Evolutionary conservation across 2,113 vertebrate genomes (phyloP), one percentile per base, ranked within the genome.

Genomic region (Notothenia rossii): DNA sequence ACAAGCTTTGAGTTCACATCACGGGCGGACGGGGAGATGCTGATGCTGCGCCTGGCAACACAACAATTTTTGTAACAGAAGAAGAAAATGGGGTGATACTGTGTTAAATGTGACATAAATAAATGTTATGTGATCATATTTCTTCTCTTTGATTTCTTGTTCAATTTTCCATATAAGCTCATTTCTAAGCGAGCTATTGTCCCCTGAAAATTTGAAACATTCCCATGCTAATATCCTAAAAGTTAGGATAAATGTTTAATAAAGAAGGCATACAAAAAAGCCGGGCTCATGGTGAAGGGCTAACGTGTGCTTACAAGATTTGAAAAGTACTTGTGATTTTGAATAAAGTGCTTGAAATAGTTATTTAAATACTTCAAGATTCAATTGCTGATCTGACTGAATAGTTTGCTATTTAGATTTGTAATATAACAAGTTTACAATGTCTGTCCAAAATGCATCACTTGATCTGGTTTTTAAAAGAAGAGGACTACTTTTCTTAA

Each of bases 41-140:
- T 40, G 64, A 50, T 20, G 40, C 40, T 45, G 15, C 61, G 18
- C 61, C 49, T 45, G 53, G 72, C 53, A 55, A 50, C 59, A 5
- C 48, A 5, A 46, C 45, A 0, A 7, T 36, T 70, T 86, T 77
- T 75, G 46, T 54, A 83, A 72, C 54, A 33, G 25, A 51, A 61
- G 45, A 71, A 80, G 11, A 49, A 56, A 50, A 54, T 22, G 25
- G 18, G 40, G 20, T 40, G 9, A 82, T 76, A 33, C 0, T 29
- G 14, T 73, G 69, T 72, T 48, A 50, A 72, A 20, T 84, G 33
- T 88, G 73, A 73, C 73, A 62, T 22, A 53, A 93, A 91, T 90
- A 88, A 91, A 91, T 29, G 63, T 87, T n/a, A 80, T 78, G 56
- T 75, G 33, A 58, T 77, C 0, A 1, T 63, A 15, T 58, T 12